phyloP scores from a whole-genome alignment of 2,797 vertebrate species.

The Clangula hyemalis region DNA sequence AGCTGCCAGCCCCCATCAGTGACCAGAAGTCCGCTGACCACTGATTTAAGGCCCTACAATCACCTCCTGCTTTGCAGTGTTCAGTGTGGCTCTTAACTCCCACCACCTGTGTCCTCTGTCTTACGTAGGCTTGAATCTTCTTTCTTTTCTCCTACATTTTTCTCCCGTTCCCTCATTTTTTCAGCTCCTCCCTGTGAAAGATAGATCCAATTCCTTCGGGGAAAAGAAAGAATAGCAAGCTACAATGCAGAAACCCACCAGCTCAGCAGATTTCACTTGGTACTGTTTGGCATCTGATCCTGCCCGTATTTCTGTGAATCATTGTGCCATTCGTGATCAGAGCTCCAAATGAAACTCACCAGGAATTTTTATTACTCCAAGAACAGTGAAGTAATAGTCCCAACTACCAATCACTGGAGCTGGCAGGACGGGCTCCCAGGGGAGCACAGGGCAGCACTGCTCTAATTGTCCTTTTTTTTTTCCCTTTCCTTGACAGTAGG shows the following conservation, averaged over 20 bases:
- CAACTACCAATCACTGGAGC: slow-evolving; percentile 42
- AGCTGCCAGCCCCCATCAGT: neutral
- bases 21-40: slow-evolving; percentile 2
- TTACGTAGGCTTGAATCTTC: neutral
- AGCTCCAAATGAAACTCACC: slow-evolving; percentile 56
- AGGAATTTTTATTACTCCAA: slow-evolving; percentile 68
- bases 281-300: slow-evolving; percentile 25
- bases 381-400: slow-evolving; percentile 50
- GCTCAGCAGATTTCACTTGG: slow-evolving; percentile 61
- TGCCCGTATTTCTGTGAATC: slow-evolving; percentile 51
- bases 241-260: neutral
- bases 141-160: neutral
- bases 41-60: slow-evolving; percentile 2
- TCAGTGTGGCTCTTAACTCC: neutral
- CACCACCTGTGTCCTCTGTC: neutral
- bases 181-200: neutral
- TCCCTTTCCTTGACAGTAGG: neutral
- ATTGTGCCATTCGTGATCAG: slow-evolving; percentile 57
- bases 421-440: slow-evolving; percentile 49
- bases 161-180: neutral
- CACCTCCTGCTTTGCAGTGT: neutral
- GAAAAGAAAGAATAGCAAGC: neutral
- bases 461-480: slow-evolving; percentile 24
- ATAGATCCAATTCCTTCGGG: neutral
- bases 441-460: neutral